Evolutionary conservation across 2,888 invertebrate species (phyloP).

Genomic region (Melinaea menophilus): DNA sequence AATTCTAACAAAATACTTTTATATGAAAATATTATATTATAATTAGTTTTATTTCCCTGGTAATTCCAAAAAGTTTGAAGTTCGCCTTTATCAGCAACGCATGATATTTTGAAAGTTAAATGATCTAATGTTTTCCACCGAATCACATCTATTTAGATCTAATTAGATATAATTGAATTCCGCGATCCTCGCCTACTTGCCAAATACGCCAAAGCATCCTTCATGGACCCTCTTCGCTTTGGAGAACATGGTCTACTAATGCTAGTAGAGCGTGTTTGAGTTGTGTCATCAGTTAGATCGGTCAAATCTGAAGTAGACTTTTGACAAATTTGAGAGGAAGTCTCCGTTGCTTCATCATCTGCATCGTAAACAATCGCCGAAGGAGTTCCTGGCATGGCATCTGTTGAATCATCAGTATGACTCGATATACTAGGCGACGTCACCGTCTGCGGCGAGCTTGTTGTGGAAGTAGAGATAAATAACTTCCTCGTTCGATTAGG

Average conservation of each 20-base stretch:
- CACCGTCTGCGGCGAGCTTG: slow-evolving; percentile 62
- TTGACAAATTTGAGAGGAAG: slow-evolving; percentile 76
- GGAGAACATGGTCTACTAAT: slow-evolving; percentile 81
- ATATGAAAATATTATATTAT: too few species aligned
- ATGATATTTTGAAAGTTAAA: slow-evolving; percentile 88
- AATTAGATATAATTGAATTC: slow-evolving; percentile 86
- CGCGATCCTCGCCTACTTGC: slow-evolving; percentile 92
- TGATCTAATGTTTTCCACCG: too few species aligned
- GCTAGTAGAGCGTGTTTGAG: slow-evolving; percentile 79
- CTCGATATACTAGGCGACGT: slow-evolving; percentile 73
- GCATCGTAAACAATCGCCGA: slow-evolving; percentile 64
- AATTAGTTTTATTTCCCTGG: slow-evolving; percentile 80
- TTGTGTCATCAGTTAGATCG: slow-evolving; percentile 79
- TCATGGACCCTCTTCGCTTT: slow-evolving; percentile 82
- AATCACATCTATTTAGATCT: slow-evolving; percentile 81
- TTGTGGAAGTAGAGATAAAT: slow-evolving; percentile 69
- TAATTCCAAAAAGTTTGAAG: slow-evolving; percentile 91
- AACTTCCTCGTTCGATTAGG: slow-evolving; percentile 67
- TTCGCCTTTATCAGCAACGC: slow-evolving; percentile 86
- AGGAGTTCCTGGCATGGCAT: slow-evolving; percentile 64
- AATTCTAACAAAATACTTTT: too few species aligned
- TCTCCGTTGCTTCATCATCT: slow-evolving; percentile 68
- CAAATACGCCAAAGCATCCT: slow-evolving; percentile 85
- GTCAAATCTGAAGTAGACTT: slow-evolving; percentile 88
- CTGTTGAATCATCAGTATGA: slow-evolving; percentile 69